A percentile compares a stretch with the other conserved stretches of the same genome.
These are phyloP conservation scores for Aphaenogaster ashmeadi DNA, from an alignment of 1,140 invertebrate genomes.

Conservation along the genomic window DNA sequence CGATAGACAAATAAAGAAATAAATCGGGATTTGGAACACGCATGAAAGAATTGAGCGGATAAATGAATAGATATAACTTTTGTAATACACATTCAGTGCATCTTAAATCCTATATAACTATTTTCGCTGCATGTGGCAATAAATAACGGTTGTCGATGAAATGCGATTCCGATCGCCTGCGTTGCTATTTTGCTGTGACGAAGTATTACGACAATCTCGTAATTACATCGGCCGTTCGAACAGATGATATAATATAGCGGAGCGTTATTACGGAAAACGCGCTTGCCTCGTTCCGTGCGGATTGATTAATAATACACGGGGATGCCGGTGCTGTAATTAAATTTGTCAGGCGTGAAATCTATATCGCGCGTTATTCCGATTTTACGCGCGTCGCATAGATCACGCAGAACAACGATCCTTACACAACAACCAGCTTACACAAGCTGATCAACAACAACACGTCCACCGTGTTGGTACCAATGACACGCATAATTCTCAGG, in stretches of 20 bases:
- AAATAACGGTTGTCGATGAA: slow-evolving; percentile 46
- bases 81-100: background rate
- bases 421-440: slow-evolving; percentile 18
- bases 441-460: slow-evolving; percentile 21
- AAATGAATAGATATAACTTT: background rate
- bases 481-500: slow-evolving; percentile 50
- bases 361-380: slow-evolving; percentile 62
- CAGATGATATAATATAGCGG: slow-evolving; percentile 66
- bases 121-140: background rate
- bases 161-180: slow-evolving; percentile 37
- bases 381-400: slow-evolving; percentile 64
- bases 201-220: slow-evolving; percentile 66
- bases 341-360: slow-evolving; percentile 66
- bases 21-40: background rate
- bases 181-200: slow-evolving; percentile 51
- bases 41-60: background rate
- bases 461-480: background rate
- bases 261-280: slow-evolving; percentile 64
- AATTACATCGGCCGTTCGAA: slow-evolving; percentile 61
- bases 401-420: slow-evolving; percentile 59
- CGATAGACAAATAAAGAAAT: background rate
- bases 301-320: slow-evolving; percentile 64
- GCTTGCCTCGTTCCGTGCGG: slow-evolving; percentile 42
- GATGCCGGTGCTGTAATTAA: slow-evolving; percentile 57
- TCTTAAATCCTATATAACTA: slow-evolving; percentile 31